A percentile compares a stretch with the other conserved stretches of the same genome.
These are phyloP conservation scores for Elephas maximus DNA, from an alignment of 2,113 vertebrate species.

Conservation along the genomic window DNA sequence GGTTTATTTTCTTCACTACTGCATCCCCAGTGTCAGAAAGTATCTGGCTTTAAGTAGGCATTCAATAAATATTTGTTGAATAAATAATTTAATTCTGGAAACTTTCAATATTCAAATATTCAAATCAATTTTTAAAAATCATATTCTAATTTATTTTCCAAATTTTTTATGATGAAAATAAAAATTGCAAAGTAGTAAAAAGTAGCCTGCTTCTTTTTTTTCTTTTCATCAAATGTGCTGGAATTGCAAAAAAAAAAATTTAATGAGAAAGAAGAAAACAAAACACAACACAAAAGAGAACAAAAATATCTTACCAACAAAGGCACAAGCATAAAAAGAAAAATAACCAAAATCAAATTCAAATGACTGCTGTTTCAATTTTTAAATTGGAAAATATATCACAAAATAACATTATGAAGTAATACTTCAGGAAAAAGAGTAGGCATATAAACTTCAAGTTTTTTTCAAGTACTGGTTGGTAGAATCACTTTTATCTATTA, in stretches of 20 bases:
- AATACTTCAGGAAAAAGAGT: neutral
- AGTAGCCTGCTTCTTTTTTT: neutral
- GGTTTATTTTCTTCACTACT: too few species aligned
- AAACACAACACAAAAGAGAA: neutral
- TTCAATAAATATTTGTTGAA: neutral
- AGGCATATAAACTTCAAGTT: neutral
- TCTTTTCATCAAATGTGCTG: neutral
- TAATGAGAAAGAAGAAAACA: neutral
- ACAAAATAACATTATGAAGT: neutral
- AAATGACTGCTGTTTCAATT: slow-evolving; percentile 20
- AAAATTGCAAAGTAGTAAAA: neutral
- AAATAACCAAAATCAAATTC: neutral
- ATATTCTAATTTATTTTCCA: neutral
- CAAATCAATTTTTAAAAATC: neutral
- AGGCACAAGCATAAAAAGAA: neutral
- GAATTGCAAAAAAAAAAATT: neutral
- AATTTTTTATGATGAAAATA: neutral
- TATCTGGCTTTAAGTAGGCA: neutral
- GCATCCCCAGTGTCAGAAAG: too few species aligned
- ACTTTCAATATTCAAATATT: slow-evolving; percentile 9
- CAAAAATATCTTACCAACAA: neutral
- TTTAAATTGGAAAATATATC: slow-evolving; percentile 10
- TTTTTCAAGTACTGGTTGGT: neutral
- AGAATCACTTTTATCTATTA: neutral
- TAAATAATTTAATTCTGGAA: neutral